Percentiles rank a stretch among this genome's conserved stretches.
Evolutionary conservation across 2,113 vertebrate genomes (phyloP).

Genomic region (Serranochromis macrocephalus): DNA sequence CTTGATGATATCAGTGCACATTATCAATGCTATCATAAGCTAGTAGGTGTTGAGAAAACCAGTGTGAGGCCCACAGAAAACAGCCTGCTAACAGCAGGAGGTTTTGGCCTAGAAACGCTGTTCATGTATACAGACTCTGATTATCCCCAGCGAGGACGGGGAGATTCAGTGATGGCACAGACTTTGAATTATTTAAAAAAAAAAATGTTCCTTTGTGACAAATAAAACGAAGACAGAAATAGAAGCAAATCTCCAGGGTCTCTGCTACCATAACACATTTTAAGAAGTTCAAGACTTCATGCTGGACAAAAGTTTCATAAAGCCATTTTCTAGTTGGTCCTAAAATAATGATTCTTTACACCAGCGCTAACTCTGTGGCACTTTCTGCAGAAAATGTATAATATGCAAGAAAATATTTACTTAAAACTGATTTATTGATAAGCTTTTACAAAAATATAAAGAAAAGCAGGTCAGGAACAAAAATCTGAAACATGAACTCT

Average conservation of each 20-base stretch:
- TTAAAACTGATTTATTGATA: not conserved
- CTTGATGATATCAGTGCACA: not conserved
- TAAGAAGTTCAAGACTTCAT: not conserved
- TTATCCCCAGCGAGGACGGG: not conserved
- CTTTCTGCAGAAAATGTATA: not conserved
- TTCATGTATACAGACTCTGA: not conserved
- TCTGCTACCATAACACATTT: not conserved
- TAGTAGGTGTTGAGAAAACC: not conserved
- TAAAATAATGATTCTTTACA: not conserved
- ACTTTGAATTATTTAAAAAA: not conserved
- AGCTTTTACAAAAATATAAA: not conserved
- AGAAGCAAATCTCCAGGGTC: not conserved
- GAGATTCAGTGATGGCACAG: not conserved
- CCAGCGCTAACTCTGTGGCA: not conserved
- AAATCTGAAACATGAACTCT: not conserved
- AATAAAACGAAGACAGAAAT: not conserved
- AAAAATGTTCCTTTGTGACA: not conserved
- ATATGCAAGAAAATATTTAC: not conserved
- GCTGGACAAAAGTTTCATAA: not conserved
- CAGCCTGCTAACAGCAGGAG: not conserved
- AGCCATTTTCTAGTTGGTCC: not conserved
- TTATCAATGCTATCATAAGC: not conserved
- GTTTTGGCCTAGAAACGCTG: not conserved
- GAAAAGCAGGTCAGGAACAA: not conserved
- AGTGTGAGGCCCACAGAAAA: not conserved